These are phyloP conservation scores for Hemibagrus guttatus DNA, from an alignment of 2,797 vertebrate genomes.

Conservation along the genomic window DNA sequence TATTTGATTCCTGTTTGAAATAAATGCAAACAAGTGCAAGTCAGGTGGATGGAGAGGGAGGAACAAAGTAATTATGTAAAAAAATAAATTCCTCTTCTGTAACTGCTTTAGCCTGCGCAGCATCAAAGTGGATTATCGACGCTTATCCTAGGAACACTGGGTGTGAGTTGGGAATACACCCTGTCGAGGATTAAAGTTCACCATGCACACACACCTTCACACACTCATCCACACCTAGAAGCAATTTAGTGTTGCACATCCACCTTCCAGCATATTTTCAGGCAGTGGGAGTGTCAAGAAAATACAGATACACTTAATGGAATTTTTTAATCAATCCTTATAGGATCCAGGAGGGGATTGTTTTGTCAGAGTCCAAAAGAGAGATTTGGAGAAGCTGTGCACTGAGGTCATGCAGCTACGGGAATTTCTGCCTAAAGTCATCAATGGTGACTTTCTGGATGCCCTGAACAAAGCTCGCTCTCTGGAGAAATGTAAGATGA, in stretches of 20 bases:
- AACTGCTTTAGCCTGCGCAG: not conserved
- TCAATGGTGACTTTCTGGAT: slow-evolving; percentile 78
- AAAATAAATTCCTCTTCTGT: not conserved
- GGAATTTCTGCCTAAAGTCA: slow-evolving; percentile 85
- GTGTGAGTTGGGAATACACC: not conserved
- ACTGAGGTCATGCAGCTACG: slow-evolving; percentile 93
- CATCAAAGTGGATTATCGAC: not conserved
- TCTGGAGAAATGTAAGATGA: slow-evolving; percentile 77
- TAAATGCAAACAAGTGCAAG: too few species aligned
- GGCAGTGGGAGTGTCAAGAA: not conserved
- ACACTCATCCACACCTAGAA: not conserved
- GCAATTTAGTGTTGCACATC: not conserved
- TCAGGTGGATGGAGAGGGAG: too few species aligned
- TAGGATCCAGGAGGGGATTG: slow-evolving; percentile 64
- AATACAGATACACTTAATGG: not conserved
- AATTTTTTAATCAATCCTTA: not conserved
- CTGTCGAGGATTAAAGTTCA: not conserved
- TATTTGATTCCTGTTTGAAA: not conserved
- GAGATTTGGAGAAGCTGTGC: slow-evolving; percentile 85
- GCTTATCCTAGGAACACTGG: not conserved
- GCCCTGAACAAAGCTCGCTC: slow-evolving; percentile 75
- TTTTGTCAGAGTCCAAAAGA: slow-evolving; percentile 81
- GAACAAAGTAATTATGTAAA: not conserved
- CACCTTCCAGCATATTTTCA: not conserved
- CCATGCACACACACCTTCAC: not conserved